Base-by-base conservation (phyloP, 1,140 invertebrate species). In the Cecropterus lyciades region DNA sequence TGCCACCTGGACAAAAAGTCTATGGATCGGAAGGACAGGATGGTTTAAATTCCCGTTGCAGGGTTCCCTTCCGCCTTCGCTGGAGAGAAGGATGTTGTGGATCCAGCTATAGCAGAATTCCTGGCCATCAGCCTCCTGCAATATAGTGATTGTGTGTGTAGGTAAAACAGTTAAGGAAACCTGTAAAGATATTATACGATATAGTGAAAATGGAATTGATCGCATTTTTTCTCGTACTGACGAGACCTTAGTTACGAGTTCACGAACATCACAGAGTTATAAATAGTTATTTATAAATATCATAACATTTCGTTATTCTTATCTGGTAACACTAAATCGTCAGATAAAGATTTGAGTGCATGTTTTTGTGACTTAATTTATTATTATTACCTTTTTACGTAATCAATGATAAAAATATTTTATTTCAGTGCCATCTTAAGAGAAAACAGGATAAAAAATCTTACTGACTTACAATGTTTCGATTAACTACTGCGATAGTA, bases 251-350 rank as follows among this genome's bases (percentile, higher is more conserved):
- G 30, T 37, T 40, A 40, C 30, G 16, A 40, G 13, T 14, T 14
- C 16, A 37, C 15, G 52, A 16, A 55, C 52, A n/a, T 14, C 4
- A 14, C 6, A n/a, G n/a, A 15, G 30, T 40, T 55, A 55, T 55
- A 55, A 55, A 55, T 55, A 55, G 52, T 17, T 40, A 42, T 55
- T 30, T 55, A 55, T 40, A 33, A 33, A 55, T 55, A 37, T 55
- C 30, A 1, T 24, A 49, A 14, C 48, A 17, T 40, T 20, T 15
- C 33, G 42, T 14, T 13, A 51, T 13, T 51, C 49, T 30, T 30
- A 13, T 51, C 13, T 14, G 30, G 30, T 33, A 10, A 33, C 30
- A 33, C n/a, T n/a, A n/a, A n/a, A n/a, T n/a, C n/a, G n/a, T n/a
- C n/a, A n/a, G n/a, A n/a, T n/a, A n/a, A n/a, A n/a, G n/a, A n/a